Conservation (phyloP, 2,113 vertebrate genomes). For the Scomber colias region DNA sequence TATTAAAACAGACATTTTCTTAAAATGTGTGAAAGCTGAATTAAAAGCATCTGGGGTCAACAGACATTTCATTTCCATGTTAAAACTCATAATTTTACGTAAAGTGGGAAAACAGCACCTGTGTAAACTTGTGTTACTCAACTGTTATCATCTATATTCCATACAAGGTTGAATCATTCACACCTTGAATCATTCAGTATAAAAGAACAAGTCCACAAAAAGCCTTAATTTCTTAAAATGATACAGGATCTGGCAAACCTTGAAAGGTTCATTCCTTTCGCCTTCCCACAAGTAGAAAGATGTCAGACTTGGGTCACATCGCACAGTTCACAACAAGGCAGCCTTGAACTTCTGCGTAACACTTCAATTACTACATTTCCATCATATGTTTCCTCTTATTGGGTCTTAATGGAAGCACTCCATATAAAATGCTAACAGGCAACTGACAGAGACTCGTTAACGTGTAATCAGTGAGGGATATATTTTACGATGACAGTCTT, state of each 20-base stretch:
- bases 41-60: neutral
- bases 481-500: slow-evolving; percentile 38
- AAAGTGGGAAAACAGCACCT: neutral
- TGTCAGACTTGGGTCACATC: slow-evolving; percentile 33
- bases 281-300: slow-evolving; percentile 29
- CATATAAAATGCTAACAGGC: slow-evolving; percentile 48
- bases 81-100: neutral
- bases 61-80: slow-evolving; percentile 5
- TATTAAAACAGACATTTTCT: neutral
- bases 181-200: slow-evolving; percentile 11
- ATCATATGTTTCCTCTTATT: slow-evolving; percentile 29
- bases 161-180: too few species aligned
- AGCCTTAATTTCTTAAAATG: slow-evolving; percentile 30
- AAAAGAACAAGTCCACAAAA: slow-evolving; percentile 11
- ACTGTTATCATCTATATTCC: neutral
- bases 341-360: slow-evolving; percentile 9
- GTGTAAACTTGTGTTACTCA: slow-evolving; percentile 6
- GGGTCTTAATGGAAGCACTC: slow-evolving; percentile 42
- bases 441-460: slow-evolving; percentile 43
- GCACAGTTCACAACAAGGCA: slow-evolving; percentile 14
- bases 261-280: slow-evolving; percentile 19
- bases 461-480: slow-evolving; percentile 23
- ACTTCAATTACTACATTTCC: slow-evolving; percentile 30
- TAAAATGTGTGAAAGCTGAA: neutral
- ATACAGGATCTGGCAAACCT: slow-evolving; percentile 26